Evolutionary conservation across 2,797 vertebrate species (phyloP).

Genomic region (Hipposideros larvatus): DNA sequence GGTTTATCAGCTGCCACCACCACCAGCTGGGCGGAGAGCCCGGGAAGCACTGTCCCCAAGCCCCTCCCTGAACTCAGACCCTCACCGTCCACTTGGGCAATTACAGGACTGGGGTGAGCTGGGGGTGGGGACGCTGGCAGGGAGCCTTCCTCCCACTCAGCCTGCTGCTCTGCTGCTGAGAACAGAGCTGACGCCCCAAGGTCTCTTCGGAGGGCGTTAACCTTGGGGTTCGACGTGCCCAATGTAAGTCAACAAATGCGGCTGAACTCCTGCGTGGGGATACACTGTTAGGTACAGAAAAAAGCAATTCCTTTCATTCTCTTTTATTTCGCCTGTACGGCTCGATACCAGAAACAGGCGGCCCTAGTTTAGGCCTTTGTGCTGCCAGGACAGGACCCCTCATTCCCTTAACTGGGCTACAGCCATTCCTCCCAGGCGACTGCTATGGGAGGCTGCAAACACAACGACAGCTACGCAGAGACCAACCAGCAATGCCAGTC

Average conservation of each 20-base stretch:
- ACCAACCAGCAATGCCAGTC: accelerated
- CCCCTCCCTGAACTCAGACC: accelerated
- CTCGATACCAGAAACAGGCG: accelerated
- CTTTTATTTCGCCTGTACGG: background rate
- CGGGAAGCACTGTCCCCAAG: background rate
- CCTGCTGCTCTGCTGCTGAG: background rate
- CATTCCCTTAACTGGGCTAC: background rate
- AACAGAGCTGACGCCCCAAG: background rate
- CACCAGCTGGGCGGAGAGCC: background rate
- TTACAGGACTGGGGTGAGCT: background rate
- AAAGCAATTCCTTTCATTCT: background rate
- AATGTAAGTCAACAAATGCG: accelerated
- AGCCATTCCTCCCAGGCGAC: background rate
- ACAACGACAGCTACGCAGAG: accelerated
- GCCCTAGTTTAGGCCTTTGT: background rate
- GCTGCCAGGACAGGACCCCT: background rate
- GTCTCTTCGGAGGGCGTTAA: background rate
- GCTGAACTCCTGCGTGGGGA: background rate
- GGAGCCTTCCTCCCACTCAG: background rate
- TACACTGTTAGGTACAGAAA: background rate
- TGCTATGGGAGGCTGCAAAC: background rate
- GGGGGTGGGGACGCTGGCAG: accelerated
- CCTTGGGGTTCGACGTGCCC: background rate
- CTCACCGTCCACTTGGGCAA: accelerated
- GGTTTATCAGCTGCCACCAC: accelerated